A percentile compares a stretch with the other conserved stretches of the same genome.
phyloP scores from a whole-genome alignment of 2,797 vertebrate species.

The Sarcoramphus papa region DNA sequence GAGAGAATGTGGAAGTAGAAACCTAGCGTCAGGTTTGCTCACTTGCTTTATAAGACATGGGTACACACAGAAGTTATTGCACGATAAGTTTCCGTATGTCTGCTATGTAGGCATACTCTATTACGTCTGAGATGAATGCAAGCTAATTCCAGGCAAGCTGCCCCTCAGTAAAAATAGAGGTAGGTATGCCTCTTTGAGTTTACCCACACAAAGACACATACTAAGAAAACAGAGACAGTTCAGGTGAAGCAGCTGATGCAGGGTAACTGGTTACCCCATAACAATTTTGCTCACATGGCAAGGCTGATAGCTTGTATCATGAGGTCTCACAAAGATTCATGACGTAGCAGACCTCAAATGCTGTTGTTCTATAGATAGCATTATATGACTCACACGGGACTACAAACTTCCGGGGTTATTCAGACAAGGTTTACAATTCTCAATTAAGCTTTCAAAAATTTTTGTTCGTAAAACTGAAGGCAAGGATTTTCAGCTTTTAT shows the following conservation, averaged over 20 bases:
- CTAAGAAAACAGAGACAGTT: neutral
- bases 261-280: neutral
- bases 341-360: neutral
- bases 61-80: neutral
- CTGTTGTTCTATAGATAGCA: neutral
- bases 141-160: neutral
- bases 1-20: neutral
- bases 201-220: neutral
- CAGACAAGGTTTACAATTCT: neutral
- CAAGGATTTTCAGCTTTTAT: neutral
- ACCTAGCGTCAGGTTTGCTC: neutral
- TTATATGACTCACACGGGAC: neutral
- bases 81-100: neutral
- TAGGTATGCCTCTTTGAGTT: neutral
- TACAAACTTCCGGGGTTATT: neutral
- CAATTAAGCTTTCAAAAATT: neutral
- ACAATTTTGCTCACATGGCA: neutral
- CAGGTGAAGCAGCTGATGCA: neutral
- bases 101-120: neutral
- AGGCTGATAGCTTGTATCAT: neutral
- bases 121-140: neutral
- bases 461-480: neutral
- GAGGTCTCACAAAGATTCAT: neutral
- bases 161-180: neutral
- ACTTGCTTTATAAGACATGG: neutral